Percentiles rank a stretch among this genome's conserved stretches.
These are phyloP conservation scores for Temnothorax curvispinosus DNA, from an alignment of 1,140 invertebrate genomes.

Conservation along the genomic window DNA sequence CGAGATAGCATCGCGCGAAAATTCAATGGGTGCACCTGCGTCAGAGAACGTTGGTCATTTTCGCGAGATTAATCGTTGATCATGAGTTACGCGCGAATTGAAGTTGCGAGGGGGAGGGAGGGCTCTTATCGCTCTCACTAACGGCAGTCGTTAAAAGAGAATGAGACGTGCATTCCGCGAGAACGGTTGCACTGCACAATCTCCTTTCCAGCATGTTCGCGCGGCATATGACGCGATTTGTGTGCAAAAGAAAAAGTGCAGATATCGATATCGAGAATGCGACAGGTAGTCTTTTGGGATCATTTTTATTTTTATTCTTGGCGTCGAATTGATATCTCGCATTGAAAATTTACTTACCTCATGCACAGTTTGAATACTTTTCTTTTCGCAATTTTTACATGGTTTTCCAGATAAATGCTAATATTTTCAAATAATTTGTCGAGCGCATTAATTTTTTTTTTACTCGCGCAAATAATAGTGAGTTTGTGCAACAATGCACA, in stretches of 20 bases:
- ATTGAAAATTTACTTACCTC: neutral
- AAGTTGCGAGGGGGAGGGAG: neutral
- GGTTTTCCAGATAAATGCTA: neutral
- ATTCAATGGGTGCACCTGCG: slow-evolving; percentile 5
- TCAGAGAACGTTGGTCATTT: neutral
- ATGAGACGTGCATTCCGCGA: neutral
- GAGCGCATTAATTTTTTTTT: neutral
- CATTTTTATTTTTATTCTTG: neutral
- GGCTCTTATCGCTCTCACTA: slow-evolving; percentile 20
- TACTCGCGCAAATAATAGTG: neutral
- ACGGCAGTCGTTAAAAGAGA: slow-evolving; percentile 1
- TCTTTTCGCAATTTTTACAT: neutral
- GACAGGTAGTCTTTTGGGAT: neutral
- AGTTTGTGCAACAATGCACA: too few species aligned
- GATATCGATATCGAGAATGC: neutral
- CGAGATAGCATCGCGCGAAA: slow-evolving; percentile 20
- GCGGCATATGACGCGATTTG: neutral
- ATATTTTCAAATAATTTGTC: neutral
- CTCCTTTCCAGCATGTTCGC: neutral
- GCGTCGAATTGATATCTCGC: neutral
- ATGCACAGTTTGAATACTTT: too few species aligned
- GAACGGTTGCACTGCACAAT: neutral
- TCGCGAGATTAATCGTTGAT: slow-evolving; percentile 21
- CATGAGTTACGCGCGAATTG: neutral
- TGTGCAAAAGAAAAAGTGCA: neutral